A percentile compares a stretch with the other conserved stretches of the same genome.
These are phyloP conservation scores for Drosophila jambulina DNA, from an alignment of 1,140 invertebrate species.

Conservation along the genomic window DNA sequence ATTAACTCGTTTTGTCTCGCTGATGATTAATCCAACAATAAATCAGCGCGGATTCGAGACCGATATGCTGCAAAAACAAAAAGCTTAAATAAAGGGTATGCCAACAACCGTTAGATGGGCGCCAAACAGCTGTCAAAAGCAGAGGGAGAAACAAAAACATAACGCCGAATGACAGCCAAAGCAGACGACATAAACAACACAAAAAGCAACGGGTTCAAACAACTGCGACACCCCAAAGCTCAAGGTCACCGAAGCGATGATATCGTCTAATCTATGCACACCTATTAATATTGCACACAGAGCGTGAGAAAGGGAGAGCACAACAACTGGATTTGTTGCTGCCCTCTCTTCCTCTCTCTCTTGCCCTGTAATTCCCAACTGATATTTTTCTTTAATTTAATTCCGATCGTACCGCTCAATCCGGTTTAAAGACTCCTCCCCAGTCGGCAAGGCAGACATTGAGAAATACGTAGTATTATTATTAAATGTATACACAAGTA, in stretches of 20 bases:
- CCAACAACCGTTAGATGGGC: conserved; percentile 41
- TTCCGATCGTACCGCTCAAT: conserved; percentile 8
- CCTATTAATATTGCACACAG: conserved; percentile 37
- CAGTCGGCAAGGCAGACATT: conserved; percentile 13
- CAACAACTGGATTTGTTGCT: conserved; percentile 7
- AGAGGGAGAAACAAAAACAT: conserved; percentile 21
- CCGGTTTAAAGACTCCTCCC: conserved; percentile 27
- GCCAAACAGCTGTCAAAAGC: conserved; percentile 49
- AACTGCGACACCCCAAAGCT: conserved; percentile 29
- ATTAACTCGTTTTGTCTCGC: conserved; percentile 15
- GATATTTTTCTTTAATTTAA: conserved; percentile 18
- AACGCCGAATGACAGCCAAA: conserved; percentile 14
- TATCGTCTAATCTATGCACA: conserved; percentile 29
- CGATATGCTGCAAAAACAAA: conserved; percentile 1
- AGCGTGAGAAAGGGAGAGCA: conserved; percentile 6
- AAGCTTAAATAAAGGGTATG: conserved; percentile 25
- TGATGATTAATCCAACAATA: conserved; percentile 15
- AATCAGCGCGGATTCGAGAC: neutral
- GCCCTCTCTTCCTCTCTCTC: neutral
- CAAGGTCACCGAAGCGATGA: conserved; percentile 60
- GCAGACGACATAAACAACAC: conserved; percentile 4
- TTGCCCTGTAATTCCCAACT: conserved; percentile 29
- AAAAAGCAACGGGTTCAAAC: conserved; percentile 38
- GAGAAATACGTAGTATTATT: conserved; percentile 25
- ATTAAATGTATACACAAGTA: conserved; percentile 31